Evolutionary conservation across 2,113 vertebrate species (phyloP), one percentile per base, ranked within the genome.

Genomic region (Amphiprion ocellaris): DNA sequence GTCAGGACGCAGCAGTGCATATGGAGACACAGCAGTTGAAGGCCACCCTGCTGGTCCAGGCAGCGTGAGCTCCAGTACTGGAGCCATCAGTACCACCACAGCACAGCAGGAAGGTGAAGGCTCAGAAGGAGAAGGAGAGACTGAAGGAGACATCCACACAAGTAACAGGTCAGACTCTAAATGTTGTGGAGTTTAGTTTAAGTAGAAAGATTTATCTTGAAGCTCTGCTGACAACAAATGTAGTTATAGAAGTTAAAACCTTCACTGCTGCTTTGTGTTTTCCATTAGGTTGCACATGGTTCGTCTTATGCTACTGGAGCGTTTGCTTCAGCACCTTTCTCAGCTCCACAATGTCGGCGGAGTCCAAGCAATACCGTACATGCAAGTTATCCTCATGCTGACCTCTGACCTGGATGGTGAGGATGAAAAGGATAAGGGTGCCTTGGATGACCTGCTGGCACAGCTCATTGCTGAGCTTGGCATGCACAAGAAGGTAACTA

Each of bases 301-400:
- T 53, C 94, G 98, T 49, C 93, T 99, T 49, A 98, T 99, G 97
- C 93, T 99, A 21, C 90, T 99, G 88, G 98, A 99, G 89, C 96
- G 97, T 37, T 93, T 99, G 41, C 95, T 99, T 71, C 98, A 98
- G 81, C 96, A 98, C 19, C 91, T 99, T 15, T 94, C 96, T 24
- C 97, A 98, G 93, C 95, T 99, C 54, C 96, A 97, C 84, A 96
- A 94, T 0, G 98, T 99, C 0, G 97, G 98, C 2, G 98, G 98
- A 2, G 98, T 99, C 84, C 96, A 97, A 50, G 97, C 98, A 89
- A 99, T 99, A 69, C 98, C 98, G 0, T 99, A 99, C 79, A 99
- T 99, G 98, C 98, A 99, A 94, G 98, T 99, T 69, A 96, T 99
- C 73, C 94, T 99, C 74, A 99, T 99, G 98, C 93, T 99, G 68